phyloP scores from a whole-genome alignment of 1,140 invertebrate species.

The Drosophila lacertosa region DNA sequence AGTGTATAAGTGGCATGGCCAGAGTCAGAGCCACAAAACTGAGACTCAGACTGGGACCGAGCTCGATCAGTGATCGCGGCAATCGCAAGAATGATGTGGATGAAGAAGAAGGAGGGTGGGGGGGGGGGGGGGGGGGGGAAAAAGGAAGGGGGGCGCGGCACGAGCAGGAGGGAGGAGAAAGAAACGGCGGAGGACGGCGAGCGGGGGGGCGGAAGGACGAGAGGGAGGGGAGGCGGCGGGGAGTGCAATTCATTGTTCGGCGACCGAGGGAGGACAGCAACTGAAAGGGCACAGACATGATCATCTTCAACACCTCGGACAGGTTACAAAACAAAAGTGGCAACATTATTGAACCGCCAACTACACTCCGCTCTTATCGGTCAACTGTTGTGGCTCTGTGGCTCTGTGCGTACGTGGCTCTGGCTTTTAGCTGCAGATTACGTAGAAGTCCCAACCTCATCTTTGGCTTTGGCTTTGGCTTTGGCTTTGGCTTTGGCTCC shows the following conservation, averaged over 20 bases:
- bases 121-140: background rate
- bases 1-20: constrained; percentile 78
- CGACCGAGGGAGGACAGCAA: constrained; percentile 10
- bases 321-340: constrained; percentile 83
- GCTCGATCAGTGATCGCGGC: constrained; percentile 79
- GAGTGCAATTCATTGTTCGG: constrained; percentile 72
- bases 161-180: too few relatives aligned
- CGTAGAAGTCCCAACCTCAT: constrained; percentile 44
- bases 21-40: constrained; percentile 8
- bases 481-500: constrained; percentile 22
- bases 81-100: constrained; percentile 61
- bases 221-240: background rate
- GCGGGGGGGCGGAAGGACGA: background rate
- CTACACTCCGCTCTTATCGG: constrained; percentile 49
- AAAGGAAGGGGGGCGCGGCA: background rate
- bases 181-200: too few relatives aligned
- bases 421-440: constrained; percentile 72
- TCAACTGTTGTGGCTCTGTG: constrained; percentile 56
- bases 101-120: too few relatives aligned
- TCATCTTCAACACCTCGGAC: constrained; percentile 83
- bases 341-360: constrained; percentile 75
- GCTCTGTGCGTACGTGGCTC: constrained; percentile 73
- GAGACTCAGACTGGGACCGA: constrained; percentile 13
- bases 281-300: constrained; percentile 57
- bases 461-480: constrained; percentile 17